Conservation (phyloP, 2,113 vertebrate species). For the Eptesicus fuscus region DNA sequence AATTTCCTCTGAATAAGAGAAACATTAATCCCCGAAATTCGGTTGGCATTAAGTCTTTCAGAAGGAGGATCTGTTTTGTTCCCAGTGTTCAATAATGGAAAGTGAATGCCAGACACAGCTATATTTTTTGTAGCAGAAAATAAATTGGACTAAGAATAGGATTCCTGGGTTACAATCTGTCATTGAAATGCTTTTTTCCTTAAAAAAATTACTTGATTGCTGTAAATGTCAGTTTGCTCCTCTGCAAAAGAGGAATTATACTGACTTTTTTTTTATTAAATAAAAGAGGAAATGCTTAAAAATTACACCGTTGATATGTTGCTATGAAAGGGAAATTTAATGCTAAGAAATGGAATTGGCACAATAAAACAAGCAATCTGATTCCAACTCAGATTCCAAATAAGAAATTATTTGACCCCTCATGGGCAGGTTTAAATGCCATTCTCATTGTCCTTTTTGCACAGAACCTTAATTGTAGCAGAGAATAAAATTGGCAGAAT, state of each 20-base stretch:
- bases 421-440: not conserved
- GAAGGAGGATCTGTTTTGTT: not conserved
- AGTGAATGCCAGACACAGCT: not conserved
- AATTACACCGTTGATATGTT: not conserved
- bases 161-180: not conserved
- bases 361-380: not conserved
- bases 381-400: constrained; percentile 22
- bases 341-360: not conserved
- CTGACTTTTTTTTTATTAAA: not conserved
- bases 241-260: not conserved
- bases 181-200: not conserved
- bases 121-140: not conserved
- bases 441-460: not conserved
- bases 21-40: constrained; percentile 31
- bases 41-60: constrained; percentile 38
- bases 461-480: not conserved
- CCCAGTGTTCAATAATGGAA: constrained; percentile 21
- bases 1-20: constrained; percentile 34
- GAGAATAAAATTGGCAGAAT: not conserved
- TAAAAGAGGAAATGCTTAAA: not conserved
- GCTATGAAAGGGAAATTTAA: not conserved
- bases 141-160: not conserved
- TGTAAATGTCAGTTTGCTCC: not conserved
- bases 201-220: not conserved
- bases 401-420: not conserved